Conservation (phyloP, 2,888 invertebrate species). For the Arge pagana region DNA sequence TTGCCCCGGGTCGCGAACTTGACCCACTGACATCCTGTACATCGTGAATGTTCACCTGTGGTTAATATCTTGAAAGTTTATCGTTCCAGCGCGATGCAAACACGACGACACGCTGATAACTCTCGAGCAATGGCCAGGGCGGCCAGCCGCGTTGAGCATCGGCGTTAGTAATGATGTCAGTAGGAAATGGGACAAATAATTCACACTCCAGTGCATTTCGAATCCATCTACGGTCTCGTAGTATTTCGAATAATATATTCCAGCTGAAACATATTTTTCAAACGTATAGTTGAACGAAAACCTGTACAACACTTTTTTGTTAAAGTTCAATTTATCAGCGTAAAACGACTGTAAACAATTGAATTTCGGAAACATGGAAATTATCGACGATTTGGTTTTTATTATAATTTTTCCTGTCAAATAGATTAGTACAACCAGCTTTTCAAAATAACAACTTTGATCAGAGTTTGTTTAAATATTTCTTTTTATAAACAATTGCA, state of each 20-base stretch:
- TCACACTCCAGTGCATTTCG: conserved; percentile 87
- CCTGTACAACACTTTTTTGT: too few relatives aligned
- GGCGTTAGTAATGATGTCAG: conserved; percentile 81
- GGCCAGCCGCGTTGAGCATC: conserved; percentile 68
- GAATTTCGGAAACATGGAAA: too few relatives aligned
- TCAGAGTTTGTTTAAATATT: too few relatives aligned
- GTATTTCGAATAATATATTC: conserved; percentile 86
- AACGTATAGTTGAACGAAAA: too few relatives aligned
- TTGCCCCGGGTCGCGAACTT: conserved; percentile 5
- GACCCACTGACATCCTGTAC: too few relatives aligned
- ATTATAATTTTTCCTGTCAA: neutral
- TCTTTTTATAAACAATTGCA: too few relatives aligned
- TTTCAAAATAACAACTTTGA: too few relatives aligned
- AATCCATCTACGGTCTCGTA: conserved; percentile 79
- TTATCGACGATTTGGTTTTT: too few relatives aligned
- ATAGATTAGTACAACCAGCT: too few relatives aligned
- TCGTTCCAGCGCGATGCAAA: conserved; percentile 74
- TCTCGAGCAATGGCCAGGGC: conserved; percentile 64
- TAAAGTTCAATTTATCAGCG: too few relatives aligned
- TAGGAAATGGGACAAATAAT: conserved; percentile 86
- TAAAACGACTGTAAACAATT: too few relatives aligned
- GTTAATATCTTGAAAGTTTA: conserved; percentile 80
- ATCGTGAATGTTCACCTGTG: conserved; percentile 59
- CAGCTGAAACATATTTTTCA: too few relatives aligned
- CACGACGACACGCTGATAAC: conserved; percentile 88